phyloP scores from a whole-genome alignment of 2,888 invertebrate species.

The Smittia sp. region DNA sequence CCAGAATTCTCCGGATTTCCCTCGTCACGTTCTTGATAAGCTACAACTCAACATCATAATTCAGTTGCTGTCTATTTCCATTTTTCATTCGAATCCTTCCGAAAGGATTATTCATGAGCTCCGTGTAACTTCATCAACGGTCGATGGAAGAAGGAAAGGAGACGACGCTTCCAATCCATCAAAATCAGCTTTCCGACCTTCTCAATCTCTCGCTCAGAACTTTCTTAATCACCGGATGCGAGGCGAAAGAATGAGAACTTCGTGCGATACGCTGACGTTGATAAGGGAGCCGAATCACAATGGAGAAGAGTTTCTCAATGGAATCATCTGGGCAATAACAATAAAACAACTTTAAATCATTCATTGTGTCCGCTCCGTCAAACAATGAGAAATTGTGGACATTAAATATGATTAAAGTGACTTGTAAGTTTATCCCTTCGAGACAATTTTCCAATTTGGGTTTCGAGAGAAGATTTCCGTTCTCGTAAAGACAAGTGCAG shows the following conservation, averaged over 20 bases:
- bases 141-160: background rate
- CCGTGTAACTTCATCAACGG: constrained; percentile 5
- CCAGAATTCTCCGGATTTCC: background rate
- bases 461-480: constrained; percentile 7
- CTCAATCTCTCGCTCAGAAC: background rate
- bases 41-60: background rate
- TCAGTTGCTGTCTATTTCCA: background rate
- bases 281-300: constrained; percentile 4
- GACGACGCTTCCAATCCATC: background rate
- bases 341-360: constrained; percentile 12
- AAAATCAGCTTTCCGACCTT: background rate
- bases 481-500: background rate
- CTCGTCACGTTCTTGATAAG: background rate
- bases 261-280: background rate
- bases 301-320: background rate
- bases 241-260: background rate
- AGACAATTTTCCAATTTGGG: constrained; percentile 15
- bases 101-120: constrained; percentile 15
- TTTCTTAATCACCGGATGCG: background rate
- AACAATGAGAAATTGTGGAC: constrained; percentile 8
- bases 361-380: background rate
- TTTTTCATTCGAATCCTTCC: background rate
- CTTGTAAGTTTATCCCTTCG: background rate
- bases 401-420: constrained; percentile 16
- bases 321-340: background rate